Base-by-base conservation (phyloP, 2,797 vertebrate species). In the Nyctalus aviator region DNA sequence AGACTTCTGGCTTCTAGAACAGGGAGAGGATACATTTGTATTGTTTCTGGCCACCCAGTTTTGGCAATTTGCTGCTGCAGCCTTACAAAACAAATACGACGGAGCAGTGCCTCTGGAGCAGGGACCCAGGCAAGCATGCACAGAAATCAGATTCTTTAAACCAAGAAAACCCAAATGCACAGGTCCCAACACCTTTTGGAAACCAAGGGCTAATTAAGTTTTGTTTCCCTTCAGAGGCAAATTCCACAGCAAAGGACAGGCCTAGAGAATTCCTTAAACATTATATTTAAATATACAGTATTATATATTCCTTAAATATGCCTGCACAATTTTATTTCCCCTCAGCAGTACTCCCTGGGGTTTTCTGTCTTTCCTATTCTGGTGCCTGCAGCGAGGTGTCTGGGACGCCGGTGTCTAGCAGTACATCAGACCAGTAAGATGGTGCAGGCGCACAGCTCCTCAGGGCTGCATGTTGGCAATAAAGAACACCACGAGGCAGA, bases 191-290 rank as follows among this genome's bases (percentile, higher is more conserved):
- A 41, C n/a, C 35, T 32, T 90, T 64, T 64, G 4, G 59, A 85
- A 84, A 91, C 48, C 46, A 44, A 90, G 48, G 13, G 66, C 35
- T 57, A 68, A 86, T 76, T 62, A 75, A 59, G 46, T 68, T 90
- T 76, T 64, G 57, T 66, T 91, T 77, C 76, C 83, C 86, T 73
- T 77, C 55, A 25, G 77, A 46, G 62, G 76, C 68, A 83, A 90
- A 88, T n/a, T 30, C 62, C 88, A 88, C 59, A 59, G 93, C 68
- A 55, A 8, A 77, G 35, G 15, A 7, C 35, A 83, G 27, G 53
- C 57, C 84, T 91, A 91, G 82, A 96, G 78, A 94, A 87, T 18
- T 69, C 46, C 87, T 90, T 46, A 50, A 32, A 30, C 50, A n/a
- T 41, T 69, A 15, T 48, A 35, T 53, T 83, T 79, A 46, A 72